These are phyloP conservation scores for Coronaproctus castanopsis DNA, from an alignment of 2,888 invertebrate genomes.

Conservation along the genomic window DNA sequence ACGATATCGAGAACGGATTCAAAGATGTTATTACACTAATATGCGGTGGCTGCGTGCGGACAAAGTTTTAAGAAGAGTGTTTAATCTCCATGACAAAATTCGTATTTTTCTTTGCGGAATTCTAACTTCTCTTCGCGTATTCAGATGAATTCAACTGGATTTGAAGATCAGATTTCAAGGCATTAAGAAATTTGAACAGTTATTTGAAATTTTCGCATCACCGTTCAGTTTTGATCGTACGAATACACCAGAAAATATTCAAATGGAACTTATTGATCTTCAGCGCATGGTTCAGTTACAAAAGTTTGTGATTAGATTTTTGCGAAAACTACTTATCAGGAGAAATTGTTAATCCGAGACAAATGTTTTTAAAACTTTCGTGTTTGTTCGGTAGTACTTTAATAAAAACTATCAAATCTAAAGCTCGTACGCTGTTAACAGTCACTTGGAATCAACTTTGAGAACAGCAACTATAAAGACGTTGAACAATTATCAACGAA, in stretches of 20 bases:
- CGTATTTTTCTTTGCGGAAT: background rate
- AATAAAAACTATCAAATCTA: too few relatives aligned
- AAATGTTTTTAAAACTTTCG: background rate
- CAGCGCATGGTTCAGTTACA: background rate
- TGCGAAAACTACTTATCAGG: too few relatives aligned
- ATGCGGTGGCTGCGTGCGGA: background rate
- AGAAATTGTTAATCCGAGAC: too few relatives aligned
- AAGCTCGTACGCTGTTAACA: too few relatives aligned
- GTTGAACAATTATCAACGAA: background rate
- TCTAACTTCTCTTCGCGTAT: background rate
- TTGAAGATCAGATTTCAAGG: background rate
- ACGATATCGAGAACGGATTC: background rate
- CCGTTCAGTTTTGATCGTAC: background rate
- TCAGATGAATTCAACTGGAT: background rate
- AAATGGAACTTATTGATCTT: background rate
- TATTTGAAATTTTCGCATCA: background rate
- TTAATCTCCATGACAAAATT: background rate
- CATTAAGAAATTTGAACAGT: background rate
- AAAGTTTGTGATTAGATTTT: background rate
- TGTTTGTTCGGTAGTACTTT: background rate
- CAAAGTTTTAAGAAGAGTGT: background rate
- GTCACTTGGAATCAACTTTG: too few relatives aligned
- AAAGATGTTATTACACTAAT: background rate
- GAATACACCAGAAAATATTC: background rate
- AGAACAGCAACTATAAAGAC: background rate